These are phyloP conservation scores for Polietes domitor DNA, from an alignment of 2,888 invertebrate genomes.

Conservation along the genomic window DNA sequence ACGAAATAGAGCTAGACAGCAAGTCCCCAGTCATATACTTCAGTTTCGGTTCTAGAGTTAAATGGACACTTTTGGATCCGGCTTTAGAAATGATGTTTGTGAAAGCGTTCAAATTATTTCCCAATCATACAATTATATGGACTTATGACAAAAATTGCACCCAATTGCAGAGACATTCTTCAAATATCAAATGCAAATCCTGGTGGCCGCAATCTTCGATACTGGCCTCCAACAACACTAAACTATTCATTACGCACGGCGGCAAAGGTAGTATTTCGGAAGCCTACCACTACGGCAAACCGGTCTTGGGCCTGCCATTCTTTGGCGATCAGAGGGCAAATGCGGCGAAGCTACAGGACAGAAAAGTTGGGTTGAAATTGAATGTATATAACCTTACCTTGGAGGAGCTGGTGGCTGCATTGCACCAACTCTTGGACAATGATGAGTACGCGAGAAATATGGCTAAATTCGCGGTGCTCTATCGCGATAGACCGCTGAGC, in stretches of 20 bases:
- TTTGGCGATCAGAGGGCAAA: constrained; percentile 91
- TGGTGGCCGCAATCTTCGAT: constrained; percentile 86
- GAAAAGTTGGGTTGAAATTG: constrained; percentile 81
- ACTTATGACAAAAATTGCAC: constrained; percentile 71
- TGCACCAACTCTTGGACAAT: constrained; percentile 68
- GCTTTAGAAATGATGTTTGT: constrained; percentile 59
- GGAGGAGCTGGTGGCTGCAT: constrained; percentile 54
- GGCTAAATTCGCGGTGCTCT: constrained; percentile 79
- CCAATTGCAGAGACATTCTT: not conserved
- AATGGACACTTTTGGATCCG: constrained; percentile 65
- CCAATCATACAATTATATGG: constrained; percentile 71
- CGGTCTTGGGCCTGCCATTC: constrained; percentile 88
- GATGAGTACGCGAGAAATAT: constrained; percentile 71
- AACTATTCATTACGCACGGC: constrained; percentile 78
- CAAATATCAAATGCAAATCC: constrained; percentile 77
- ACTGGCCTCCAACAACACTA: constrained; percentile 86
- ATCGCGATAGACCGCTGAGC: constrained; percentile 82
- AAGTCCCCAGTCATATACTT: constrained; percentile 69
- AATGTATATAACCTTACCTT: constrained; percentile 59
- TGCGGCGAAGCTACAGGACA: constrained; percentile 86
- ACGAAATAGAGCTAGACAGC: not conserved
- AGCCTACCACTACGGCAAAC: constrained; percentile 89
- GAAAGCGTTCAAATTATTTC: constrained; percentile 62
- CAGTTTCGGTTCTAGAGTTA: constrained; percentile 72
- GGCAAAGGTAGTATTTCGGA: constrained; percentile 90